A percentile compares a stretch with the other conserved stretches of the same genome.
Evolutionary conservation across 2,888 invertebrate genomes (phyloP).

Genomic region (Calameuta filiformis): DNA sequence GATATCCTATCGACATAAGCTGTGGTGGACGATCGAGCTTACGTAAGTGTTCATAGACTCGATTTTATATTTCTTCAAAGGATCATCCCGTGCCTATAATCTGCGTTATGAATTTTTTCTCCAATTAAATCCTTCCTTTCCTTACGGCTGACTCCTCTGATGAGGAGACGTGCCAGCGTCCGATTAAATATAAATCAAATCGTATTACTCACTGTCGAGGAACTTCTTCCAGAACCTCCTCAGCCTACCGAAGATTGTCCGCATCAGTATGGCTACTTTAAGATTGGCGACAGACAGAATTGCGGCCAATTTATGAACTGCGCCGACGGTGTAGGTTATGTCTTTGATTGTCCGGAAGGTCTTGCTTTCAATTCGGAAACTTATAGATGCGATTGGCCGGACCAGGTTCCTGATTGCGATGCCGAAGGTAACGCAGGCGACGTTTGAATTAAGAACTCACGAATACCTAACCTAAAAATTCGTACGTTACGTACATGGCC

Average conservation of each 20-base stretch:
- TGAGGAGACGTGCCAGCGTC: too few relatives aligned
- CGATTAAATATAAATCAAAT: too few relatives aligned
- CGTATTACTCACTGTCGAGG: neutral
- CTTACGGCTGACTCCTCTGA: too few relatives aligned
- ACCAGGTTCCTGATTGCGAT: slow-evolving; percentile 83
- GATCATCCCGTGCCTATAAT: too few relatives aligned
- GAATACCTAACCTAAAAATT: neutral
- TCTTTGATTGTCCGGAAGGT: slow-evolving; percentile 85
- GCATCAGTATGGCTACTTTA: slow-evolving; percentile 85
- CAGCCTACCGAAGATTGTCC: slow-evolving; percentile 83
- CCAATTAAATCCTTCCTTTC: too few relatives aligned
- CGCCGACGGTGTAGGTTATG: slow-evolving; percentile 79
- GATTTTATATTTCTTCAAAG: too few relatives aligned
- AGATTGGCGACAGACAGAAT: slow-evolving; percentile 73
- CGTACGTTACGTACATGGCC: neutral
- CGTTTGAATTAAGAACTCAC: neutral
- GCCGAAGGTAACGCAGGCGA: slow-evolving; percentile 74
- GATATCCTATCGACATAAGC: slow-evolving; percentile 85
- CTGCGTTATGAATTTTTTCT: too few relatives aligned
- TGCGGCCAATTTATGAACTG: slow-evolving; percentile 88
- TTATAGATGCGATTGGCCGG: slow-evolving; percentile 90
- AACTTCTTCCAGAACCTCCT: slow-evolving; percentile 72
- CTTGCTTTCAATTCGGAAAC: slow-evolving; percentile 79
- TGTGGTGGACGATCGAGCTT: slow-evolving; percentile 76
- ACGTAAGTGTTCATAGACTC: slow-evolving; percentile 46